Base-by-base conservation (phyloP, 1,140 invertebrate species). In the Drosophila triauraria region DNA sequence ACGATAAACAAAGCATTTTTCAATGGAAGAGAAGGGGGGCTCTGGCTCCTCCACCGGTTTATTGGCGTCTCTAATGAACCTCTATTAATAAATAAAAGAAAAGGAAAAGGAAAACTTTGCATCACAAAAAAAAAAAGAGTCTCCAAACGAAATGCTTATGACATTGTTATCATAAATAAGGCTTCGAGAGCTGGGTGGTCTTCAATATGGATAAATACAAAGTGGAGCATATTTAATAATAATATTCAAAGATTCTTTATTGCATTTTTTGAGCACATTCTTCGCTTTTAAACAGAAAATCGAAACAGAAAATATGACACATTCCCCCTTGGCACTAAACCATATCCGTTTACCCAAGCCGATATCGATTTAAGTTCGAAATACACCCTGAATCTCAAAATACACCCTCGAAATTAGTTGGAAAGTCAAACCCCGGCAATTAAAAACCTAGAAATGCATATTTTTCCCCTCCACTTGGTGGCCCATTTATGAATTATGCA, bases 401-500 rank as follows among this genome's bases (percentile, higher is more conserved):
- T 7, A 43, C 69, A 35, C 67, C 69, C 67, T 38, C 46, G 9
- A 72, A 35, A 30, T 47, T n/a, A 27, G 40, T 35, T 35, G 13
- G 9, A 54, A 40, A 57, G 30, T 46, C 38, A 63, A 27, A 27
- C 27, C 58, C 63, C 23, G 63, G 43, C 47, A 69, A 70, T 54
- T 70, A 72, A 47, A 75, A 77, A 62, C 35, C 68, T 51, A 72
- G 35, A 65, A 59, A 67, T 75, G 80, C 80, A 86, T 71, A 81
- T 81, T 81, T 81, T 81, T 70, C 72, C 53, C 58, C 74, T 27
- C 68, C 32, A 10, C 32, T 10, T 10, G 32, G 77, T 62, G 65
- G 42, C 40, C 56, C 57, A 56, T 67, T 80, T 62, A 84, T 84
- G 62, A 84, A 84, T 84, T 72, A 84, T 84, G 81, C 62, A 82